These are phyloP conservation scores for Tricholauxania praeusta DNA, from an alignment of 2,888 invertebrate genomes.

Conservation along the genomic window DNA sequence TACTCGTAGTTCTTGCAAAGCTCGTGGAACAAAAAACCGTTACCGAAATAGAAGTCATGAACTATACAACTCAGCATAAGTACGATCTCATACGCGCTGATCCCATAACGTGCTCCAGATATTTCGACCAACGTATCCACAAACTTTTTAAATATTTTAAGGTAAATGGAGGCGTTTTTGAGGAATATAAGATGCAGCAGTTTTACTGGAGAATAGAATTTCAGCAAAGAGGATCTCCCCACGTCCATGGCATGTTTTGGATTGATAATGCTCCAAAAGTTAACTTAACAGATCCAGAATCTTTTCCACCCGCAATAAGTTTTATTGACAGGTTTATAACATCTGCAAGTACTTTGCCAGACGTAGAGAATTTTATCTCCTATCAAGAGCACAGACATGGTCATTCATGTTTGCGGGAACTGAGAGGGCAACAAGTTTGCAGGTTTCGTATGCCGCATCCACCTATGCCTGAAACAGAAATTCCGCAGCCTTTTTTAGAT, in stretches of 20 bases:
- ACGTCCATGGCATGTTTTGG: constrained; percentile 41
- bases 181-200: constrained; percentile 17
- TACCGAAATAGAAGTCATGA: constrained; percentile 30
- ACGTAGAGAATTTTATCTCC: constrained; percentile 23
- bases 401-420: constrained; percentile 36
- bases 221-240: constrained; percentile 41
- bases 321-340: constrained; percentile 39
- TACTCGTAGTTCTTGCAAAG: constrained; percentile 27
- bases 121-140: constrained; percentile 35
- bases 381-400: constrained; percentile 39
- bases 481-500: constrained; percentile 34
- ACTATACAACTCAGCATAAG: constrained; percentile 19
- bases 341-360: constrained; percentile 22
- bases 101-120: constrained; percentile 32
- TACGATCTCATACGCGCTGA: constrained; percentile 32
- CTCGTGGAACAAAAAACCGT: constrained; percentile 11
- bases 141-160: constrained; percentile 37
- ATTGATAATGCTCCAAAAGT: constrained; percentile 30
- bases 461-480: constrained; percentile 40
- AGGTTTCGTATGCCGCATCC: constrained; percentile 42
- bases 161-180: constrained; percentile 25
- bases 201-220: constrained; percentile 43
- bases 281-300: constrained; percentile 1
- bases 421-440: constrained; percentile 37
- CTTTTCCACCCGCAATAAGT: constrained; percentile 19